Conservation (phyloP, 2,797 vertebrate genomes). For the Zenarchopterus dispar region DNA sequence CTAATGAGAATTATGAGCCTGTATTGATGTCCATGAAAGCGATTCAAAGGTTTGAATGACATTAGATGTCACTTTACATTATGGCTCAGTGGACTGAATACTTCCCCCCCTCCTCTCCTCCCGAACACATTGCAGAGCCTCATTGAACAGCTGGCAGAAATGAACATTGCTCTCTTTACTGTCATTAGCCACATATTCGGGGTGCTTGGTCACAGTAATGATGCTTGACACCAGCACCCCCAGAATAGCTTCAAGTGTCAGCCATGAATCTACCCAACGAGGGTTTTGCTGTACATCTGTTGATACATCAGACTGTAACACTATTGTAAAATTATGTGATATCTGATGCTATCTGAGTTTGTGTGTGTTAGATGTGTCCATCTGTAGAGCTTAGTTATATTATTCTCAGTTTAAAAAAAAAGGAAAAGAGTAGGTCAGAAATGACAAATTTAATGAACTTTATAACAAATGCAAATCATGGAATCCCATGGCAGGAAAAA, state of each 20-base stretch:
- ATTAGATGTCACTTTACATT: conserved; percentile 53
- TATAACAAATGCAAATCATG: conserved; percentile 53
- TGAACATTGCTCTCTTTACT: conserved; percentile 57
- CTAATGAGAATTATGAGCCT: conserved; percentile 53
- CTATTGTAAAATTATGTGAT: conserved; percentile 31
- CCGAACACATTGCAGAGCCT: conserved; percentile 41
- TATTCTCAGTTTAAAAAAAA: conserved; percentile 13
- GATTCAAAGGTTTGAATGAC: conserved; percentile 45
- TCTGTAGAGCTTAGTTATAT: conserved; percentile 12
- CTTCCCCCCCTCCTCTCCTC: conserved; percentile 26
- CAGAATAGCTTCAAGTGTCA: conserved; percentile 52
- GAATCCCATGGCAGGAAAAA: conserved; percentile 56
- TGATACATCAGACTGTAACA: conserved; percentile 16
- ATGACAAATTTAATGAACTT: conserved; percentile 37
- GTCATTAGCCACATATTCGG: conserved; percentile 69
- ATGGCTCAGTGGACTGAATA: conserved; percentile 32
- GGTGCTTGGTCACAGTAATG: conserved; percentile 69
- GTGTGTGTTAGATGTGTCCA: not conserved
- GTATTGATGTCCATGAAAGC: conserved; percentile 45
- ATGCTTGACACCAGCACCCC: conserved; percentile 71
- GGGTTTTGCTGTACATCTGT: conserved; percentile 26
- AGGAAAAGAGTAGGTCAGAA: conserved; percentile 30
- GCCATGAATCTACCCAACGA: conserved; percentile 63
- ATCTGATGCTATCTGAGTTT: conserved; percentile 14
- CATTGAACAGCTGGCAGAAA: conserved; percentile 64